Conservation (phyloP, 2,113 vertebrate species). For the Vidua chalybeata region DNA sequence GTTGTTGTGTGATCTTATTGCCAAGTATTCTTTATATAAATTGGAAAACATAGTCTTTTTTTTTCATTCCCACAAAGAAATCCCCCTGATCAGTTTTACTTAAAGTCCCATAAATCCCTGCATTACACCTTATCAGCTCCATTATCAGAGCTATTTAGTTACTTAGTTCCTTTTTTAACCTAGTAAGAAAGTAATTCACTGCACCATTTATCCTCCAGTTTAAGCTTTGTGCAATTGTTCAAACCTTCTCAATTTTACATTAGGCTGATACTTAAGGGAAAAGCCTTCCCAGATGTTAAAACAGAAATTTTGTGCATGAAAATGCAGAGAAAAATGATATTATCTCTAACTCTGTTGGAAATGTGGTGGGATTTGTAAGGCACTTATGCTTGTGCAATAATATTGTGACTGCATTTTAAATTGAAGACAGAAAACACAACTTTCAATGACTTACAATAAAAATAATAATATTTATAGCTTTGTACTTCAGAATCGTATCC, state of each 20-base stretch:
- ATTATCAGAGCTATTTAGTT: constrained; percentile 41
- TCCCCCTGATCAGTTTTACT: background rate
- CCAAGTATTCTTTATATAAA: constrained; percentile 13
- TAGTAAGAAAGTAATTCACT: background rate
- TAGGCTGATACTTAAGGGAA: constrained; percentile 13
- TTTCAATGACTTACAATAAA: background rate
- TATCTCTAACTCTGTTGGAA: background rate
- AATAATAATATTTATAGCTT: background rate
- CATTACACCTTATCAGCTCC: background rate
- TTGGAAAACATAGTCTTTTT: background rate
- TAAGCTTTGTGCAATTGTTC: constrained; percentile 2
- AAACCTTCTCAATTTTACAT: background rate
- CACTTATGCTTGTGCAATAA: background rate
- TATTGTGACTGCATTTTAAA: constrained; percentile 46
- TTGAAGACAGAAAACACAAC: background rate
- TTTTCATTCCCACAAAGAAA: background rate
- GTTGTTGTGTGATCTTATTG: background rate
- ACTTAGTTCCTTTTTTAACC: constrained; percentile 33
- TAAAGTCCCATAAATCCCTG: constrained; percentile 2
- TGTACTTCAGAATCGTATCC: background rate
- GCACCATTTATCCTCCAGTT: background rate
- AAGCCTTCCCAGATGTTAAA: constrained; percentile 29
- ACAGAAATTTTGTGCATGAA: background rate
- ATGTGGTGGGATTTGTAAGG: background rate
- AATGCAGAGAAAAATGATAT: background rate